These are phyloP conservation scores for Oscheius sp. DNA, from an alignment of 2,888 invertebrate species.

Conservation along the genomic window DNA sequence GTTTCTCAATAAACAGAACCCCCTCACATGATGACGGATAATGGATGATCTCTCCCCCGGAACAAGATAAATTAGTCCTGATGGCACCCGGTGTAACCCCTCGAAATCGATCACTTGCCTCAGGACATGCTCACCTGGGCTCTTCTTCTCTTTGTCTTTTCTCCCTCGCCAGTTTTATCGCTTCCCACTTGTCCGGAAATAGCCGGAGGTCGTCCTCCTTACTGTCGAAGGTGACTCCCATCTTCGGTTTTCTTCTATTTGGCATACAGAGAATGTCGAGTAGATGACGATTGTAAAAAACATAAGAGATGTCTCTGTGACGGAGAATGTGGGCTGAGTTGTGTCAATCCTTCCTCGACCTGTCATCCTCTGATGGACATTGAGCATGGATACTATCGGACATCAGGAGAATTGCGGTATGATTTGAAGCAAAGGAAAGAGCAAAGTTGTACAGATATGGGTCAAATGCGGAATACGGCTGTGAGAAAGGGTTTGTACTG, in stretches of 20 bases:
- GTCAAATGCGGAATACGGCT: slow-evolving; percentile 74
- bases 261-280: slow-evolving; percentile 79
- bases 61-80: slow-evolving; percentile 26
- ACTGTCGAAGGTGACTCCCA: slow-evolving; percentile 16
- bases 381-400: slow-evolving; percentile 72
- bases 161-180: background rate
- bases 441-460: slow-evolving; percentile 54
- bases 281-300: slow-evolving; percentile 94
- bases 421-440: background rate
- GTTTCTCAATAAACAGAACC: background rate
- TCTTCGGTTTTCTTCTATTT: background rate
- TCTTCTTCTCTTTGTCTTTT: slow-evolving; percentile 6
- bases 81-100: slow-evolving; percentile 27
- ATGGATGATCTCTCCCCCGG: background rate
- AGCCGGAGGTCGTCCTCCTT: slow-evolving; percentile 13
- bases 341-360: slow-evolving; percentile 84
- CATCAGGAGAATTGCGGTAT: slow-evolving; percentile 71
- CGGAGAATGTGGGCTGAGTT: slow-evolving; percentile 93
- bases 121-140: slow-evolving; percentile 25
- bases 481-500: slow-evolving; percentile 74
- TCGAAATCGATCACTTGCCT: slow-evolving; percentile 11
- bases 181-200: slow-evolving; percentile 28
- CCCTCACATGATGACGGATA: slow-evolving; percentile 7
- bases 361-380: slow-evolving; percentile 72
- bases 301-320: slow-evolving; percentile 89